Conservation (phyloP, 2,888 invertebrate species). For the Toxonevra muliebris region DNA sequence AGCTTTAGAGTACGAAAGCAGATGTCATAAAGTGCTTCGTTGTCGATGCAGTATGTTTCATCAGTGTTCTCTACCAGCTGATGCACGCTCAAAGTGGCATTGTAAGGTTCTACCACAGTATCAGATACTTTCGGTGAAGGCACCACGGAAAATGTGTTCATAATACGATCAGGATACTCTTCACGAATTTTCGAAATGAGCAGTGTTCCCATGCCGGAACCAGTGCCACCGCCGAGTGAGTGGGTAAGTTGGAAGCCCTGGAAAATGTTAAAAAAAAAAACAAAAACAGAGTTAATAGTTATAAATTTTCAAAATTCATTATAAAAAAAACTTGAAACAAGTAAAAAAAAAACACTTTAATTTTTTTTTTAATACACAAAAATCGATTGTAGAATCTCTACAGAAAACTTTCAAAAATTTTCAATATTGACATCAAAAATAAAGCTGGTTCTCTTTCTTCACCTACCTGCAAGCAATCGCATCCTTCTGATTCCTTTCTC, state of each 20-base stretch:
- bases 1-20: conserved; percentile 91
- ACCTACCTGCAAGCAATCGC: conserved; percentile 82
- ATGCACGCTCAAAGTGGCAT: conserved; percentile 88
- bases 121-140: conserved; percentile 82
- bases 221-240: conserved; percentile 88
- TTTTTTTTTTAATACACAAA: background rate
- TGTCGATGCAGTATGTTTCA: conserved; percentile 91
- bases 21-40: conserved; percentile 92
- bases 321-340: no score
- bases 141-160: conserved; percentile 85
- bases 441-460: background rate
- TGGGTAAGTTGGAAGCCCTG: conserved; percentile 82
- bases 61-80: conserved; percentile 91
- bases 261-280: conserved; percentile 2
- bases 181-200: conserved; percentile 89
- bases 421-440: no score
- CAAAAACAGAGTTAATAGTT: background rate
- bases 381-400: background rate
- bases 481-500: conserved; percentile 86
- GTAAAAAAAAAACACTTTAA: background rate
- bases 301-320: background rate
- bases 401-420: background rate
- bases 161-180: conserved; percentile 87
- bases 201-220: conserved; percentile 88
- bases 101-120: conserved; percentile 82